These are phyloP conservation scores for Aurelia coerulea DNA, from an alignment of 30 jellyfish, hydroid and myxozoan genomes.

Conservation along the genomic window DNA sequence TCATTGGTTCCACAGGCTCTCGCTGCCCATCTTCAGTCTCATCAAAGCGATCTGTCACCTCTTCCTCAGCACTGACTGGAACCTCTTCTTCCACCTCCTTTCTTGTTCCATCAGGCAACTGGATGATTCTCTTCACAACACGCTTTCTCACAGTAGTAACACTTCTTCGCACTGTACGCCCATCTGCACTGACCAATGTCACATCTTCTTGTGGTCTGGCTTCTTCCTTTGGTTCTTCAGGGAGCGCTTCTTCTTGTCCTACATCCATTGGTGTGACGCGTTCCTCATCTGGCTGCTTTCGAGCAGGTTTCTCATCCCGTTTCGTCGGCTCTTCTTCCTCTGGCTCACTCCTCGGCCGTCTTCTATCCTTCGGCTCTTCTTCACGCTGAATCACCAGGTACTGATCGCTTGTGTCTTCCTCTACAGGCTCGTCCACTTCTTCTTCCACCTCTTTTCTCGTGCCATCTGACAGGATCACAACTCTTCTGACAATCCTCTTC, in stretches of 20 bases:
- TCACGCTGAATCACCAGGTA: slow-evolving; percentile 15
- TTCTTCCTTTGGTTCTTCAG: slow-evolving; percentile 12
- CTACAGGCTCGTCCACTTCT: slow-evolving; percentile 49
- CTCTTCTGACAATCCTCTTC: slow-evolving; percentile 64
- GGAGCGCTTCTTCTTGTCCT: slow-evolving; percentile 15
- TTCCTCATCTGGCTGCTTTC: slow-evolving; percentile 30
- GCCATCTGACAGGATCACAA: slow-evolving; percentile 69
- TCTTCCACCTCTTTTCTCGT: slow-evolving; percentile 65
- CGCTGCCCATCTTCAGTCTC: slow-evolving; percentile 29
- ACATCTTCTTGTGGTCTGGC: slow-evolving; percentile 1
- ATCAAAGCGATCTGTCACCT: slow-evolving; percentile 7
- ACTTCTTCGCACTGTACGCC: slow-evolving; percentile 61
- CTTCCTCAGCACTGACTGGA: slow-evolving; percentile 64
- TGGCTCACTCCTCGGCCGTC: slow-evolving; percentile 1
- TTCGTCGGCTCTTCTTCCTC: slow-evolving; percentile 15
- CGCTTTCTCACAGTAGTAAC: slow-evolving; percentile 73
- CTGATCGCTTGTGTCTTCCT: slow-evolving; percentile 2
- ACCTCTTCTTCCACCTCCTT: slow-evolving; percentile 88
- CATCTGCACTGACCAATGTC: slow-evolving; percentile 42
- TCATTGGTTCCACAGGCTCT: slow-evolving; percentile 1
- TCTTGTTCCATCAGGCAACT: slow-evolving; percentile 80
- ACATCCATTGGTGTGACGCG: slow-evolving; percentile 39
- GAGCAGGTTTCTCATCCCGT: slow-evolving; percentile 36
- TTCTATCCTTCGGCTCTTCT: background rate
- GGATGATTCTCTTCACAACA: slow-evolving; percentile 76